Percentiles rank a stretch among this genome's conserved stretches.
phyloP scores from a whole-genome alignment of 2,113 vertebrate species.

The Kryptolebias marmoratus region DNA sequence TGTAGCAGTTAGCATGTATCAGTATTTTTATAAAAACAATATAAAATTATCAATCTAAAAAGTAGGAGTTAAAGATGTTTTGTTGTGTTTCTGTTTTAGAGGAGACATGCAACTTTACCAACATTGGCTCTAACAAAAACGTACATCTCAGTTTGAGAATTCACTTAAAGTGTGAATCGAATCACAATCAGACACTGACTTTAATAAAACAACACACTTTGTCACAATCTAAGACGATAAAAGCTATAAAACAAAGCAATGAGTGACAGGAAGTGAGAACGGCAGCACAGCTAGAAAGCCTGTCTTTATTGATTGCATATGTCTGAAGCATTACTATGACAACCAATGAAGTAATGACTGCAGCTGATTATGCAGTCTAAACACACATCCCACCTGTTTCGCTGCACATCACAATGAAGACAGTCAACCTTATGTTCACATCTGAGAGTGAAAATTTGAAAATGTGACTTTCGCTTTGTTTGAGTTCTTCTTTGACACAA shows the following conservation, averaged over 20 bases:
- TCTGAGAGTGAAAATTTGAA: background rate
- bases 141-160: too few species aligned
- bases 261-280: background rate
- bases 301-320: constrained; percentile 7
- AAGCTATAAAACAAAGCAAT: constrained; percentile 5
- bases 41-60: too few species aligned
- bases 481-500: background rate
- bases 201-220: background rate
- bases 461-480: background rate
- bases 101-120: too few species aligned
- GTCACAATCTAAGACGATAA: background rate
- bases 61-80: too few species aligned
- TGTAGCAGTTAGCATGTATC: constrained; percentile 14
- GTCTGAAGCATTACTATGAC: constrained; percentile 34
- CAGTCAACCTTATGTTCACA: constrained; percentile 10
- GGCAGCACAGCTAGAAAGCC: background rate
- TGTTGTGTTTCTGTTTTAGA: too few species aligned
- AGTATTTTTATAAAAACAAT: background rate
- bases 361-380: constrained; percentile 35
- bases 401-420: background rate
- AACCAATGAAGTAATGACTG: constrained; percentile 36
- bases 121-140: too few species aligned
- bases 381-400: constrained; percentile 15
- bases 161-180: too few species aligned
- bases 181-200: too few species aligned